Evolutionary conservation across 2,888 invertebrate genomes (phyloP).

Genomic region (Oligia fasciuncula): DNA sequence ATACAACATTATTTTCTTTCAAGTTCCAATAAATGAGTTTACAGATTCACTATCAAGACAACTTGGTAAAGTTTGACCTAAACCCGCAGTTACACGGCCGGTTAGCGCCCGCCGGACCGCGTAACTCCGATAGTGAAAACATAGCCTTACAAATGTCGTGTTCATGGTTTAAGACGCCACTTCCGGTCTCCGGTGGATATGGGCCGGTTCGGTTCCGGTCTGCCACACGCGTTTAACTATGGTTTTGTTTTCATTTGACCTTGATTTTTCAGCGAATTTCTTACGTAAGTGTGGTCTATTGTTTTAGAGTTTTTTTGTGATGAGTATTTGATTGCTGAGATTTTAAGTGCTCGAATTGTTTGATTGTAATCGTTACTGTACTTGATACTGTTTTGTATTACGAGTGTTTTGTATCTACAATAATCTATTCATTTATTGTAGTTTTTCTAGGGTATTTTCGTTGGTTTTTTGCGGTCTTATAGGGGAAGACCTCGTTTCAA

Average conservation of each 20-base stretch:
- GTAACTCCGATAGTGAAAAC: conserved; percentile 86
- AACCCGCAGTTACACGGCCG: conserved; percentile 81
- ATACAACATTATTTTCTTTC: conserved; percentile 16
- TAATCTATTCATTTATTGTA: conserved; percentile 1
- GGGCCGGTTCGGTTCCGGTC: conserved; percentile 82
- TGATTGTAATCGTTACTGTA: conserved; percentile 37
- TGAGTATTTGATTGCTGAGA: conserved; percentile 51
- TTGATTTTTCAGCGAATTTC: conserved; percentile 74
- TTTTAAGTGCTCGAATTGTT: conserved; percentile 50
- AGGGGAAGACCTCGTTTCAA: background rate
- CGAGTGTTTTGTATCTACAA: conserved; percentile 14
- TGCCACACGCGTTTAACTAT: conserved; percentile 81
- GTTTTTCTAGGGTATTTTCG: background rate
- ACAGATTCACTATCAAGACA: conserved; percentile 61
- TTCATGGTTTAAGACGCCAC: conserved; percentile 75
- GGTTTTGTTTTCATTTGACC: conserved; percentile 85
- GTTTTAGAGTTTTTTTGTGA: conserved; percentile 60
- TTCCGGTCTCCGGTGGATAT: conserved; percentile 84
- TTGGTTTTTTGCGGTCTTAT: background rate
- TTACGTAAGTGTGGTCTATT: conserved; percentile 74
- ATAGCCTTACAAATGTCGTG: conserved; percentile 65
- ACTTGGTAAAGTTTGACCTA: conserved; percentile 63
- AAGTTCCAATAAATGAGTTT: conserved; percentile 20
- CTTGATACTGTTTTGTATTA: conserved; percentile 26
- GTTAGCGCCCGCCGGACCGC: conserved; percentile 76